phyloP scores from a whole-genome alignment of 1,140 invertebrate genomes.

The Microplitis demolitor region DNA sequence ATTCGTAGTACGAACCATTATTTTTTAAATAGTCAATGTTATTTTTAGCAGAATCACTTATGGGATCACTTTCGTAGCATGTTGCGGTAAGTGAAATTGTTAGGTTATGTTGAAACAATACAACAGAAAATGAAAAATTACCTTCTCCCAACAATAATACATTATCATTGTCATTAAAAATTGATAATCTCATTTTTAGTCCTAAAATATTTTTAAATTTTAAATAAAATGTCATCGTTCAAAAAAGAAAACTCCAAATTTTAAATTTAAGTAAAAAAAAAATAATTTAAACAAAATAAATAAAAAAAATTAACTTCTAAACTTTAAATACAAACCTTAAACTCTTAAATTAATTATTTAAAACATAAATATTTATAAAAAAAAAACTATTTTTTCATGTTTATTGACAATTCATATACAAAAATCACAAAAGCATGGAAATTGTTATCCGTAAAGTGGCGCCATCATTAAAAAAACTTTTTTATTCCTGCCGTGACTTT shows the following conservation, averaged over 20 bases:
- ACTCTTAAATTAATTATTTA: too few species aligned
- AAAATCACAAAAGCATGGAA: neutral
- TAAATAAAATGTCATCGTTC: neutral
- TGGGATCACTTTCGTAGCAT: conserved; percentile 44
- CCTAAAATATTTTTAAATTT: neutral
- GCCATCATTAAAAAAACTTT: neutral
- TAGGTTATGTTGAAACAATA: conserved; percentile 48
- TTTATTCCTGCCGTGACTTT: neutral
- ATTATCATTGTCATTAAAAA: conserved; percentile 44
- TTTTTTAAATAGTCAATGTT: conserved; percentile 47
- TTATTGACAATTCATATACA: neutral
- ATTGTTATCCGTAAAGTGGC: neutral
- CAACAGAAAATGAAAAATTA: conserved; percentile 65
- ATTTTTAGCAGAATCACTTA: conserved; percentile 35
- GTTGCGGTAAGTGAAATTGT: conserved; percentile 44
- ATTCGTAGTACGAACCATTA: conserved; percentile 45
- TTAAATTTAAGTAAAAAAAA: neutral
- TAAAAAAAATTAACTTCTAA: neutral
- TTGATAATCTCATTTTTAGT: conserved; percentile 37
- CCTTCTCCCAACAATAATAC: conserved; percentile 65
- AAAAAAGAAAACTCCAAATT: neutral
- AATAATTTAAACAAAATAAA: too few species aligned
- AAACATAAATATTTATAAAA: neutral
- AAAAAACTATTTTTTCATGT: neutral
- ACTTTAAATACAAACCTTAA: neutral